A percentile compares a stretch with the other conserved stretches of the same genome.
These are phyloP conservation scores for Smittia aterrima DNA, from an alignment of 2,888 invertebrate species.

Conservation along the genomic window DNA sequence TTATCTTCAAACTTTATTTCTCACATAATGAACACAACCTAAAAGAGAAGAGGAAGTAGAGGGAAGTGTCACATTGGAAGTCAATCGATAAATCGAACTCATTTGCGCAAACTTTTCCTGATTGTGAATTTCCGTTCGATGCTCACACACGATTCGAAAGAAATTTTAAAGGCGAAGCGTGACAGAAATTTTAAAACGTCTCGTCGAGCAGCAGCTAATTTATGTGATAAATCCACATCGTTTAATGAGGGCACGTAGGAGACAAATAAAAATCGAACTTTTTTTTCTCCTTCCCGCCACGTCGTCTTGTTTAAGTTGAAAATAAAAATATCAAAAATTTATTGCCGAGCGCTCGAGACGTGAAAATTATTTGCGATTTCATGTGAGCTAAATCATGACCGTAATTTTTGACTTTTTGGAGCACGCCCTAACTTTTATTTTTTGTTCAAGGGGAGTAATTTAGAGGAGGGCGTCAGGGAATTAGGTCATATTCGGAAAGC, in stretches of 20 bases:
- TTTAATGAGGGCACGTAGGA: conserved; percentile 36
- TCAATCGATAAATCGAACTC: conserved; percentile 8
- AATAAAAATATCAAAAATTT: background rate
- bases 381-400: background rate
- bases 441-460: too few species aligned
- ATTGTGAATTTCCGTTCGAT: background rate
- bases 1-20: background rate
- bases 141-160: background rate
- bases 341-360: background rate
- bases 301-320: background rate
- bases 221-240: conserved; percentile 9
- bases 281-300: background rate
- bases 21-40: background rate
- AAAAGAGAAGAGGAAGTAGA: background rate
- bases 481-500: too few species aligned
- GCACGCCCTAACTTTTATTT: too few species aligned
- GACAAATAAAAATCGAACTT: conserved; percentile 33
- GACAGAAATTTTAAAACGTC: background rate
- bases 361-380: background rate
- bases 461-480: too few species aligned
- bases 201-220: background rate
- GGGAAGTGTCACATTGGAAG: background rate
- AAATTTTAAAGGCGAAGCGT: conserved; percentile 7
- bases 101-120: conserved; percentile 1
- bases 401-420: background rate